These are phyloP conservation scores for Rostratula benghalensis DNA, from an alignment of 2,113 vertebrate species.

Conservation along the genomic window DNA sequence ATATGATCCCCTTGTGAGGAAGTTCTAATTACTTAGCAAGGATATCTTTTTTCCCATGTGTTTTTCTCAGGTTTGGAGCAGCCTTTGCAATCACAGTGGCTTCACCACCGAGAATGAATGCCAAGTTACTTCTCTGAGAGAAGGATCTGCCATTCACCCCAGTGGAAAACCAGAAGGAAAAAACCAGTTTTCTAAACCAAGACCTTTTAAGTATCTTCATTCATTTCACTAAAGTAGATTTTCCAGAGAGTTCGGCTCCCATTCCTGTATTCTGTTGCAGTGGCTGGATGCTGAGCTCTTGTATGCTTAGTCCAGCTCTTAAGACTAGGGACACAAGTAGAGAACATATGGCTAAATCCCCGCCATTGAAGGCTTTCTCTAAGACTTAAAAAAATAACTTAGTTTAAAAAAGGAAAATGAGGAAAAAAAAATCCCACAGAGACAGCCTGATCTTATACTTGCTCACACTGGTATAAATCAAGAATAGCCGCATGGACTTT, in stretches of 20 bases:
- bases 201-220: neutral
- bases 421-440: slow-evolving; percentile 50
- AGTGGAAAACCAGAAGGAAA: neutral
- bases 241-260: neutral
- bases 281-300: slow-evolving; percentile 1
- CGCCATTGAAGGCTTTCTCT: slow-evolving; percentile 39
- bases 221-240: neutral
- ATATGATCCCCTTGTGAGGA: neutral
- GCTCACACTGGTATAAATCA: slow-evolving; percentile 54
- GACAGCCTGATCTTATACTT: slow-evolving; percentile 42
- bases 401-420: slow-evolving; percentile 41
- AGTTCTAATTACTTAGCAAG: neutral
- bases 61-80: neutral
- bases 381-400: slow-evolving; percentile 34
- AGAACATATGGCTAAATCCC: slow-evolving; percentile 3
- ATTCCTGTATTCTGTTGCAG: neutral
- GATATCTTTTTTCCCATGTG: neutral
- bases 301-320: neutral
- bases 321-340: neutral
- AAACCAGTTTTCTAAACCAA: neutral
- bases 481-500: slow-evolving; percentile 50
- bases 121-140: neutral
- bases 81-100: neutral
- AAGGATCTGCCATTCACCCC: neutral
- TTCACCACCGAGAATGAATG: neutral